phyloP scores from a whole-genome alignment of 2,888 invertebrate genomes.

The Conops quadrifasciatus region DNA sequence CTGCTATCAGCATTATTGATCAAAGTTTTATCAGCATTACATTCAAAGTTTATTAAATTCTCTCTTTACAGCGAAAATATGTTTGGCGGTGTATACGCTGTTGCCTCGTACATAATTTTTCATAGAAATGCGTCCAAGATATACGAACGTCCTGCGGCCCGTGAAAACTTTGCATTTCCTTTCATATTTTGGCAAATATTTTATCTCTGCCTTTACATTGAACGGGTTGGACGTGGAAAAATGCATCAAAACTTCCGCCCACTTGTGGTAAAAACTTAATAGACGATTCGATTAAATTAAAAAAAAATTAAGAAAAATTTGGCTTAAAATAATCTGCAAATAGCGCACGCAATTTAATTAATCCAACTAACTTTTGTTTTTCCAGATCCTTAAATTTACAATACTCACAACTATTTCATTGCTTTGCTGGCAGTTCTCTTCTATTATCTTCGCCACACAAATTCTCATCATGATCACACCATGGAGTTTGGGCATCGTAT shows the following conservation, averaged over 20 bases:
- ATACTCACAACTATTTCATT: slow-evolving; percentile 59
- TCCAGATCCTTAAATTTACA: slow-evolving; percentile 57
- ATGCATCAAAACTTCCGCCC: slow-evolving; percentile 50
- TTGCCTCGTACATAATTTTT: slow-evolving; percentile 80
- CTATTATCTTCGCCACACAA: slow-evolving; percentile 83
- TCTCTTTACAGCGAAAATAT: slow-evolving; percentile 70
- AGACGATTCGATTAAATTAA: neutral
- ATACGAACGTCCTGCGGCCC: slow-evolving; percentile 85
- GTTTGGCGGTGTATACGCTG: slow-evolving; percentile 77
- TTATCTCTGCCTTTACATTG: slow-evolving; percentile 70
- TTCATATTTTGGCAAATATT: slow-evolving; percentile 79
- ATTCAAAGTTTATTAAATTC: slow-evolving; percentile 2
- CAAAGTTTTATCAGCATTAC: too few relatives aligned
- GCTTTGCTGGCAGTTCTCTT: slow-evolving; percentile 82
- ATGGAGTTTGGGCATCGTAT: slow-evolving; percentile 70
- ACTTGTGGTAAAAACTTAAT: slow-evolving; percentile 42
- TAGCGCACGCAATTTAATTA: neutral
- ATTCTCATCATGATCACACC: slow-evolving; percentile 76
- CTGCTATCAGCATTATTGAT: too few relatives aligned
- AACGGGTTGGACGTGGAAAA: slow-evolving; percentile 53
- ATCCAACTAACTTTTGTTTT: slow-evolving; percentile 12
- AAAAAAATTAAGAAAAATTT: neutral
- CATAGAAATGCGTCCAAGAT: slow-evolving; percentile 85
- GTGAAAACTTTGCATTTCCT: slow-evolving; percentile 88
- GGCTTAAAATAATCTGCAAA: neutral